A percentile compares a stretch with the other conserved stretches of the same genome.
These are phyloP conservation scores for Seriola rivoliana DNA, from an alignment of 2,113 vertebrate genomes.

Conservation along the genomic window DNA sequence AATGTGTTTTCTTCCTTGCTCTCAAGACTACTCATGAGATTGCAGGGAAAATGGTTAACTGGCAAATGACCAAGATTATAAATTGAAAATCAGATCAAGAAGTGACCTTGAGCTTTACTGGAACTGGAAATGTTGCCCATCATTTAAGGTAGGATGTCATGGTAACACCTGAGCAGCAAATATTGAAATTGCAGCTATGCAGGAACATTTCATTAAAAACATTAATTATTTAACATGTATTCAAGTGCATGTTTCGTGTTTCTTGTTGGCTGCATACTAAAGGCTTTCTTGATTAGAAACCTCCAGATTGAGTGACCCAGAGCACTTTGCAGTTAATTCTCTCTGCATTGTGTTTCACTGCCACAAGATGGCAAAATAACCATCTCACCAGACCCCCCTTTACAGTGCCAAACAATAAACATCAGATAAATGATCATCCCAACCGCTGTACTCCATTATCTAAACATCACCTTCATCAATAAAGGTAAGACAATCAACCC, in stretches of 20 bases:
- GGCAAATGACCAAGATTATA: constrained; percentile 20
- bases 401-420: neutral
- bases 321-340: neutral
- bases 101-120: constrained; percentile 16
- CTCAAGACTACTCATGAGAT: constrained; percentile 43
- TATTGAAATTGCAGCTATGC: neutral
- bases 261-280: neutral
- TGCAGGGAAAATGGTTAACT: constrained; percentile 23
- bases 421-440: constrained; percentile 1
- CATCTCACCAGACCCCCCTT: constrained; percentile 3
- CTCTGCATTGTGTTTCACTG: constrained; percentile 25
- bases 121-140: neutral
- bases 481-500: neutral
- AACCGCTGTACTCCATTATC: neutral
- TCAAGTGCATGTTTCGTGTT: neutral
- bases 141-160: neutral
- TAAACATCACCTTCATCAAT: neutral
- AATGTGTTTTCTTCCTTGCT: constrained; percentile 44
- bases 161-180: neutral
- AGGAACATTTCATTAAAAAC: neutral
- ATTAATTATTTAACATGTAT: neutral
- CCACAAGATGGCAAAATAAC: constrained; percentile 67
- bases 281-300: neutral
- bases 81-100: constrained; percentile 22
- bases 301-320: neutral